These are phyloP conservation scores for Drosophila pruinosa DNA, from an alignment of 1,140 invertebrate genomes.

Conservation along the genomic window DNA sequence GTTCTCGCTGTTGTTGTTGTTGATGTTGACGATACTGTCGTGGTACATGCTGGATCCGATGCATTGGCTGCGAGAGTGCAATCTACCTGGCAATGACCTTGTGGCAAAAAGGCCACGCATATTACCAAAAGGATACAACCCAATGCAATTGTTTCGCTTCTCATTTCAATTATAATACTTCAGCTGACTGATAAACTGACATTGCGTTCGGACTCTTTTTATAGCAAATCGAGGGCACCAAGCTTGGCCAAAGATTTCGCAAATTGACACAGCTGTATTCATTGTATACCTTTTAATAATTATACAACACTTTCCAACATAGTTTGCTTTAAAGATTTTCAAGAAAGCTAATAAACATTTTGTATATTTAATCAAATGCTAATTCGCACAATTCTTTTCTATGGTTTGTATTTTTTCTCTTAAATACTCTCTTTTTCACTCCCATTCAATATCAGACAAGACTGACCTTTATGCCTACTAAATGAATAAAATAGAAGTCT, in stretches of 20 bases:
- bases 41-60: background rate
- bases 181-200: background rate
- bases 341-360: no score
- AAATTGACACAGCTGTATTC: background rate
- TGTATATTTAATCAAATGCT: no score
- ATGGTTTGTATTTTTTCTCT: no score
- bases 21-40: background rate
- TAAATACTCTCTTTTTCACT: no score
- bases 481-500: no score
- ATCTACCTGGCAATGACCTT: background rate
- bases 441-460: no score
- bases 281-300: background rate
- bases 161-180: background rate
- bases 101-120: background rate
- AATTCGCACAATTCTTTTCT: no score
- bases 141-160: background rate
- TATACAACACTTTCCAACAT: no score
- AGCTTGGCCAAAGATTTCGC: background rate
- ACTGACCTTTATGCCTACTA: no score
- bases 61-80: background rate
- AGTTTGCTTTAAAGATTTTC: no score
- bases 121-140: background rate
- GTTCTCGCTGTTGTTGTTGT: no score
- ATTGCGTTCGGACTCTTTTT: background rate
- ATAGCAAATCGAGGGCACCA: background rate